Evolutionary conservation across 2,113 vertebrate genomes (phyloP).

Genomic region (Sinocyclocheilus anophthalmus): DNA sequence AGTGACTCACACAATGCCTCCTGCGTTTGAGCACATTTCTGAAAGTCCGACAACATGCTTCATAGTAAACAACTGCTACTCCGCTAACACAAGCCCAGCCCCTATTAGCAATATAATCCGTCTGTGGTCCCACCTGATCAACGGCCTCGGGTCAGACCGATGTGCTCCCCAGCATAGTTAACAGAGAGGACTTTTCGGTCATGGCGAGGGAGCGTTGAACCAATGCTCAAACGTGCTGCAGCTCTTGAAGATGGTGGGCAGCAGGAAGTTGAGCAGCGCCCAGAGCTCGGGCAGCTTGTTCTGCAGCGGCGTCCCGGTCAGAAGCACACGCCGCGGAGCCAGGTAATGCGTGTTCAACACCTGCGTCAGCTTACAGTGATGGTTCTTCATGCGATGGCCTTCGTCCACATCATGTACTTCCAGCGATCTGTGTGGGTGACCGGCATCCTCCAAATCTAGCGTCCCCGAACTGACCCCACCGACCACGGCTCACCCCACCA

Average conservation of each 20-base stretch:
- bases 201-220: slow-evolving; percentile 98
- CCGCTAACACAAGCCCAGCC: background rate
- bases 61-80: too few species aligned
- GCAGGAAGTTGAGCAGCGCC: slow-evolving; percentile 96
- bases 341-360: slow-evolving; percentile 97
- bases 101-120: slow-evolving; percentile 53
- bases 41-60: too few species aligned
- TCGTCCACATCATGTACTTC: slow-evolving; percentile 99
- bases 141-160: too few species aligned
- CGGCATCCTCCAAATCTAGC: too few species aligned
- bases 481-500: too few species aligned
- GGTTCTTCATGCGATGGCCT: slow-evolving; percentile 99
- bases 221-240: slow-evolving; percentile 98
- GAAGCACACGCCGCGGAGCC: slow-evolving; percentile 89
- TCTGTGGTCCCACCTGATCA: too few species aligned
- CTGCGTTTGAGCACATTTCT: too few species aligned
- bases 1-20: too few species aligned
- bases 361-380: slow-evolving; percentile 97
- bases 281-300: slow-evolving; percentile 98
- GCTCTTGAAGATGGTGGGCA: slow-evolving; percentile 98
- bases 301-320: slow-evolving; percentile 94
- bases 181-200: slow-evolving; percentile 81
- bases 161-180: too few species aligned
- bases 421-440: slow-evolving; percentile 85
- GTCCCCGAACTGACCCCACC: too few species aligned